These are phyloP conservation scores for Heliothis subflexa DNA, from an alignment of 1,140 invertebrate genomes.

Conservation along the genomic window DNA sequence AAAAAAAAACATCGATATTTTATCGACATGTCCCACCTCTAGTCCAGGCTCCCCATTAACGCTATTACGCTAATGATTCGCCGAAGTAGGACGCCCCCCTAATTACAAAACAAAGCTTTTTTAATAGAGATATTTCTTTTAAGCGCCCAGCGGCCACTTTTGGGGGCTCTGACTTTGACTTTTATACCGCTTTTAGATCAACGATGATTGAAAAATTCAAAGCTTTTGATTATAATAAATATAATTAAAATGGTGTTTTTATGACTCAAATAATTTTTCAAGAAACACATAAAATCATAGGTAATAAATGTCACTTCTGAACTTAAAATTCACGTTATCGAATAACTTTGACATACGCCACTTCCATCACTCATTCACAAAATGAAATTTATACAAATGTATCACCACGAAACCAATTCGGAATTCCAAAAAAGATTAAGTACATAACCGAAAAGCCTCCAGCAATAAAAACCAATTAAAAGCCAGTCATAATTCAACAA, in stretches of 20 bases:
- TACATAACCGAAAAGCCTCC: background rate
- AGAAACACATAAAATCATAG: no score
- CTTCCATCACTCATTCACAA: background rate
- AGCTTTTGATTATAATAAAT: background rate
- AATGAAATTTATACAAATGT: background rate
- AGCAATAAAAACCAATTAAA: conserved; percentile 42
- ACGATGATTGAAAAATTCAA: background rate
- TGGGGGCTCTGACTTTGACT: conserved; percentile 10
- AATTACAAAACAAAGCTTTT: conserved; percentile 78
- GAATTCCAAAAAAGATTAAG: conserved; percentile 19
- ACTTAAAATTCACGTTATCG: no score
- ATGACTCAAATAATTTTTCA: no score
- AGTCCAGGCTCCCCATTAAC: conserved; percentile 63
- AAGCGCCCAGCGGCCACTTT: conserved; percentile 45
- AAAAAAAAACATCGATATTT: conserved; percentile 30
- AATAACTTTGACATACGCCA: no score
- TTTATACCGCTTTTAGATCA: conserved; percentile 1
- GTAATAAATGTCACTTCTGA: background rate
- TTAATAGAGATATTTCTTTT: conserved; percentile 70
- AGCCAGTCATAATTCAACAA: conserved; percentile 28
- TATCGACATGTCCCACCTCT: conserved; percentile 43
- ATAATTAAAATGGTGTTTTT: no score
- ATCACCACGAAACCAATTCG: background rate
- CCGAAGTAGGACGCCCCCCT: conserved; percentile 62
- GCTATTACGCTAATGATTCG: conserved; percentile 76